Conservation (phyloP, 2,113 vertebrate species). For the Aphelocoma coerulescens region DNA sequence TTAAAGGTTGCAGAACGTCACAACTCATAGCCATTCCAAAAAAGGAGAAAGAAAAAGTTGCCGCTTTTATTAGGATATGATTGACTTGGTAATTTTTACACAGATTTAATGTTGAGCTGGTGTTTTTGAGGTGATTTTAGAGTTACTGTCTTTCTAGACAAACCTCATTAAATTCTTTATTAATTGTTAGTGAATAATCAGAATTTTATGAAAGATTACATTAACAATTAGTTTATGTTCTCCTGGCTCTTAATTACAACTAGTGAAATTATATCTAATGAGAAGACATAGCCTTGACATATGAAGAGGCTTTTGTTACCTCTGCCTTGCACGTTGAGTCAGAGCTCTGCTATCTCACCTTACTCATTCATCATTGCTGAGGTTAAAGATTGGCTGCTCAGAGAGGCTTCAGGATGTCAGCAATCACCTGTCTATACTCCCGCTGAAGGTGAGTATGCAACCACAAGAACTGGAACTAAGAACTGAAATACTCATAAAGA, state of each 20-base stretch:
- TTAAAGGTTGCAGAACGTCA: neutral
- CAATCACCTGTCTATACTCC: neutral
- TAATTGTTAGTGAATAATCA: neutral
- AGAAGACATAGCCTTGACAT: neutral
- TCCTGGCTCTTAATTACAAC: neutral
- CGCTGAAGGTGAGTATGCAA: neutral
- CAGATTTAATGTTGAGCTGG: neutral
- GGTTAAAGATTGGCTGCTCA: neutral
- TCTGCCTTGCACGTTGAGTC: fast-evolving
- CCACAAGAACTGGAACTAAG: neutral
- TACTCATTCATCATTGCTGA: neutral
- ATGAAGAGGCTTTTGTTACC: neutral
- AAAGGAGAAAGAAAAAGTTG: neutral
- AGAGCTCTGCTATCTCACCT: neutral
- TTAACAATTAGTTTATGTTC: neutral
- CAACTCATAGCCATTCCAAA: neutral
- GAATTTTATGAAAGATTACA: neutral
- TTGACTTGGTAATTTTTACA: neutral
- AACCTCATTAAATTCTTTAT: neutral
- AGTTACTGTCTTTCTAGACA: neutral
- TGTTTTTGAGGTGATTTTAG: neutral
- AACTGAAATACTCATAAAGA: neutral
- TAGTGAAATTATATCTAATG: neutral
- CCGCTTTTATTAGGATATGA: neutral
- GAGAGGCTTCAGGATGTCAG: neutral